These are phyloP conservation scores for Phodopus roborovskii DNA, from an alignment of 2,113 vertebrate genomes.

Conservation along the genomic window DNA sequence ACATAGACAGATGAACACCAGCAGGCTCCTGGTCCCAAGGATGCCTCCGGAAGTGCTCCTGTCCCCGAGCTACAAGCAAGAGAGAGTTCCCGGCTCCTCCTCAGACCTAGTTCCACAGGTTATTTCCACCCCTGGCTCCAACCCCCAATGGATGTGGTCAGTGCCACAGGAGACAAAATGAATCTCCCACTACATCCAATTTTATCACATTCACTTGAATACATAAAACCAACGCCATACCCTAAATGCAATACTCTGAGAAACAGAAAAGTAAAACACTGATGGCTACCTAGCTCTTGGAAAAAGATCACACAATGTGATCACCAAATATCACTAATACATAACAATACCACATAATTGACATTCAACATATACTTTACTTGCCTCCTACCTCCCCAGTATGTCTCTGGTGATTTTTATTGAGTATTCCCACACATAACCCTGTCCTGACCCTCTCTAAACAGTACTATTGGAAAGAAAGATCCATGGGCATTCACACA, in stretches of 20 bases:
- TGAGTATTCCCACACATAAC: too few relatives aligned
- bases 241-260: slow-evolving; percentile 32
- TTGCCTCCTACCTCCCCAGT: background rate
- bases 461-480: background rate
- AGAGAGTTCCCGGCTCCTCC: too few relatives aligned
- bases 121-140: too few relatives aligned
- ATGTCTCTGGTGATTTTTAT: too few relatives aligned
- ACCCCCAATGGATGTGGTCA: too few relatives aligned
- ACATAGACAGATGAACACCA: too few relatives aligned
- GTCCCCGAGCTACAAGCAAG: too few relatives aligned
- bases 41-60: too few relatives aligned
- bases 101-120: too few relatives aligned
- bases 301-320: slow-evolving; percentile 36
- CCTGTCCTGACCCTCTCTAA: background rate
- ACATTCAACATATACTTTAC: background rate
- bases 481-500: background rate
- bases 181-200: too few relatives aligned
- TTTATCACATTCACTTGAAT: slow-evolving; percentile 44
- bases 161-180: too few relatives aligned
- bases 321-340: background rate
- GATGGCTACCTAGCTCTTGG: slow-evolving; percentile 2
- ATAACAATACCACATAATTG: background rate
- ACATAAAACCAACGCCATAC: slow-evolving; percentile 29
- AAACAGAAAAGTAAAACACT: slow-evolving; percentile 54
- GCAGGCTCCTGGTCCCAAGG: too few relatives aligned